Conservation (phyloP, 2,797 vertebrate genomes). For the Bryconaethiops microstoma region DNA sequence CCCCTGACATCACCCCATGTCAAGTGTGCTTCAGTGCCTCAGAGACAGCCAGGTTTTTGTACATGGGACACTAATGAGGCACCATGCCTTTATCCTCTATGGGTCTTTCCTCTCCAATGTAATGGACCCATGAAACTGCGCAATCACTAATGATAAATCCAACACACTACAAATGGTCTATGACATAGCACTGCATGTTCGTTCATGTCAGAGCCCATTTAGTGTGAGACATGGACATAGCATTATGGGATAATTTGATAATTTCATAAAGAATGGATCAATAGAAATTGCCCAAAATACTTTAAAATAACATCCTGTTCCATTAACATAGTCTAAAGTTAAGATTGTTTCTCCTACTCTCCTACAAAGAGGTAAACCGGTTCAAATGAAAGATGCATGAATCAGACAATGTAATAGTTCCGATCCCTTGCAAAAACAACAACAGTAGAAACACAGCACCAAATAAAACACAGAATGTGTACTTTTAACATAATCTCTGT, state of each 20-base stretch:
- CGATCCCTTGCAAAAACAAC: background rate
- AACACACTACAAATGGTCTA: background rate
- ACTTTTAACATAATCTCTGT: slow-evolving; percentile 1
- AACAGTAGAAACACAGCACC: background rate
- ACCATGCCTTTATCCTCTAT: background rate
- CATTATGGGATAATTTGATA: too few relatives aligned
- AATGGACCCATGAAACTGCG: background rate
- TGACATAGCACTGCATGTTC: background rate
- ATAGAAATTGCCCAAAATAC: too few relatives aligned
- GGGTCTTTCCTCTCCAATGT: background rate
- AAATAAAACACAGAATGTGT: background rate
- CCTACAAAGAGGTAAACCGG: too few relatives aligned
- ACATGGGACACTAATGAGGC: background rate
- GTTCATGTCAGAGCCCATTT: background rate
- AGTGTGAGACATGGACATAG: background rate
- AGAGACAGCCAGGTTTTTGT: background rate
- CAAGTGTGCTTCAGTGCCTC: slow-evolving; percentile 3
- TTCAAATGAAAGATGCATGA: too few relatives aligned
- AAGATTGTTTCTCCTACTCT: too few relatives aligned
- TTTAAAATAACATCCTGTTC: too few relatives aligned
- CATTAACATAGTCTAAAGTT: too few relatives aligned
- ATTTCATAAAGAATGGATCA: too few relatives aligned
- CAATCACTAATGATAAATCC: background rate
- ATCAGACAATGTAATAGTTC: background rate
- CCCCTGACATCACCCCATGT: background rate